Base-by-base conservation (phyloP, 2,888 invertebrate genomes). In the Argyresthia goedartella region DNA sequence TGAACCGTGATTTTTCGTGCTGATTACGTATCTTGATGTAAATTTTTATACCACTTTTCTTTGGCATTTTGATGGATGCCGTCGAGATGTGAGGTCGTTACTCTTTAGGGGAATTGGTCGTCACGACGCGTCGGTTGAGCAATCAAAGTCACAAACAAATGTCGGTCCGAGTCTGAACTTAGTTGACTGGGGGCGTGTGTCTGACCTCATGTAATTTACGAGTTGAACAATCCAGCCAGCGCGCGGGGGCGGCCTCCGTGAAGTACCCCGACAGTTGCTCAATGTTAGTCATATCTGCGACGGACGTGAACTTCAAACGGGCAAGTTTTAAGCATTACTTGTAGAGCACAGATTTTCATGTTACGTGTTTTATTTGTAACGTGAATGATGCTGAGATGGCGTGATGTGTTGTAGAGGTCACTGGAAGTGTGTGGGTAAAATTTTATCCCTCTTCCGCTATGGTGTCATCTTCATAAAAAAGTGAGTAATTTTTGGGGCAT, bases 201-300 rank as follows among this genome's bases (percentile, higher is more conserved):
- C 73, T 68, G 73, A 74, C 73, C 73, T 74, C 69, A 73, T 75
- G 74, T 80, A 77, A 80, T 80, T 78, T 77, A 78, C 71, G 75
- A 74, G 69, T 76, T 67, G 61, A 73, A 74, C 73, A 73, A 74
- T 76, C 65, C 66, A 73, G 74, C 77, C 76, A 64, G 71, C 67
- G 70, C 67, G 65, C 25, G 25, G 25, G 25, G 25, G 25, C 25
- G 25, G 25, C 65, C 65, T 68, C 63, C 63, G 65, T 70, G 64
- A 62, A 66, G 62, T 56, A 62, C 62, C 63, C 63, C 60, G 57
- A 60, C 69, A 70, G 67, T 66, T 77, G 70, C 51, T 50, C 15
- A 15, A 10, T 54, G 54, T 53, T 52, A 69, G 74, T 71, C 72
- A 73, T 76, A 76, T 76, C 76, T 81, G 79, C 64, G 69, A 66